A percentile compares a stretch with the other conserved stretches of the same genome.
Evolutionary conservation across 2,797 vertebrate species (phyloP).

Genomic region (Knipowitschia caucasica): DNA sequence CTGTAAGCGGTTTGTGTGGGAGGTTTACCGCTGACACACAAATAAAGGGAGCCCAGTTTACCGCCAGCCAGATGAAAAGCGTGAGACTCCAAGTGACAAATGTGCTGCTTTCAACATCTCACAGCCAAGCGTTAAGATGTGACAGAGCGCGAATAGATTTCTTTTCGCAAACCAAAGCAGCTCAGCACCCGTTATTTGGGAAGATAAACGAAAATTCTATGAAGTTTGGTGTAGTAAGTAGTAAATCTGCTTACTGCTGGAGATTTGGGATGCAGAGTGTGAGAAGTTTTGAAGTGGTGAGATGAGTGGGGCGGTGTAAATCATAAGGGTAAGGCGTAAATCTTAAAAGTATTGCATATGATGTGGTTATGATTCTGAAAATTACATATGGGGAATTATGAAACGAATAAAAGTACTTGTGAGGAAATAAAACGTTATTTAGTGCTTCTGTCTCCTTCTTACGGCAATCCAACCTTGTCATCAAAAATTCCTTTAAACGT

Average conservation of each 20-base stretch:
- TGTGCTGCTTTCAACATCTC: conserved; percentile 7
- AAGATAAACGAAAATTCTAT: conserved; percentile 2
- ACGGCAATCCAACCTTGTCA: too few species aligned
- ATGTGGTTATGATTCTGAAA: too few species aligned
- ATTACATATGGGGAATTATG: too few species aligned
- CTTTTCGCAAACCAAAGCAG: conserved; percentile 15
- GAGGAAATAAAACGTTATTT: too few species aligned
- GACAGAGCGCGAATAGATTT: conserved; percentile 5
- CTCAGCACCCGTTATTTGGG: conserved; percentile 12
- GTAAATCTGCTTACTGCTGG: conserved; percentile 7
- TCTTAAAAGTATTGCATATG: background rate
- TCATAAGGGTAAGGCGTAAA: background rate
- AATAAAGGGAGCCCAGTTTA: conserved; percentile 8
- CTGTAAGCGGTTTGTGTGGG: conserved; percentile 4
- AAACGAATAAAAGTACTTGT: too few species aligned
- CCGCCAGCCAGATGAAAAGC: conserved; percentile 3
- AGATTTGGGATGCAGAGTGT: background rate
- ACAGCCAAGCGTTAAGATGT: background rate
- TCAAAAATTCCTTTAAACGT: too few species aligned
- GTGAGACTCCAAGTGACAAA: conserved; percentile 10
- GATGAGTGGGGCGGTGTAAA: background rate
- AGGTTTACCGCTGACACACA: conserved; percentile 4
- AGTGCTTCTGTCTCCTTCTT: too few species aligned
- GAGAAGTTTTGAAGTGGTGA: background rate
- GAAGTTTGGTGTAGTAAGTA: background rate